Evolutionary conservation across 1,140 invertebrate genomes (phyloP).

Genomic region (Ips typographus): DNA sequence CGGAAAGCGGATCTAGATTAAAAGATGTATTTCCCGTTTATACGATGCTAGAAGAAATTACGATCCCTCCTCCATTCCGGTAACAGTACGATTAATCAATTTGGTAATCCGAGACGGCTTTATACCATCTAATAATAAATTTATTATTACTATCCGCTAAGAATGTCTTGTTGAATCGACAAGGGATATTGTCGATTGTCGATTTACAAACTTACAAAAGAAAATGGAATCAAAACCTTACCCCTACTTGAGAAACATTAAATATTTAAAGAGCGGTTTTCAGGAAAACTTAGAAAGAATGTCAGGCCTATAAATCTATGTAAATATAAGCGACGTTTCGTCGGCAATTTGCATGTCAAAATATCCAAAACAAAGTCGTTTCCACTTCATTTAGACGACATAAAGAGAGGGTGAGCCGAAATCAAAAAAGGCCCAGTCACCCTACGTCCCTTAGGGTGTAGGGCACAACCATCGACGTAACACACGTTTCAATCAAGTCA

Average conservation of each 20-base stretch:
- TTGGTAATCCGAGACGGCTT: slow-evolving; percentile 16
- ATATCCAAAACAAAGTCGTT: slow-evolving; percentile 25
- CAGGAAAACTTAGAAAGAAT: no score
- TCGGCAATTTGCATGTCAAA: slow-evolving; percentile 25
- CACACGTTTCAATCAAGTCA: neutral
- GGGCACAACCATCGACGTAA: neutral
- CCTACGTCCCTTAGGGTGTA: neutral
- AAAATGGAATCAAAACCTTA: no score
- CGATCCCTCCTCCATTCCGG: slow-evolving; percentile 13
- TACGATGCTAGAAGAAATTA: slow-evolving; percentile 19
- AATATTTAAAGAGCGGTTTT: no score
- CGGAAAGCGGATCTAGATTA: slow-evolving; percentile 18
- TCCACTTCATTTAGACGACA: slow-evolving; percentile 20
- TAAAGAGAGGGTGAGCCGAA: slow-evolving; percentile 19
- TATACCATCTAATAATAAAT: slow-evolving; percentile 22
- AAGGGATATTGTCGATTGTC: neutral
- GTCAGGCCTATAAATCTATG: neutral
- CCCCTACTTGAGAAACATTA: no score
- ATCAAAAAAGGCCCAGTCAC: slow-evolving; percentile 15
- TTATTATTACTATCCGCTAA: slow-evolving; percentile 15
- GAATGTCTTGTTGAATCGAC: neutral
- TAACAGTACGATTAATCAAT: slow-evolving; percentile 28
- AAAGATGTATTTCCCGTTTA: slow-evolving; percentile 21
- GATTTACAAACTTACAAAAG: no score
- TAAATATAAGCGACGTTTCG: slow-evolving; percentile 11